Evolutionary conservation across 2,113 vertebrate species (phyloP).

Genomic region (Lynx canadensis): DNA sequence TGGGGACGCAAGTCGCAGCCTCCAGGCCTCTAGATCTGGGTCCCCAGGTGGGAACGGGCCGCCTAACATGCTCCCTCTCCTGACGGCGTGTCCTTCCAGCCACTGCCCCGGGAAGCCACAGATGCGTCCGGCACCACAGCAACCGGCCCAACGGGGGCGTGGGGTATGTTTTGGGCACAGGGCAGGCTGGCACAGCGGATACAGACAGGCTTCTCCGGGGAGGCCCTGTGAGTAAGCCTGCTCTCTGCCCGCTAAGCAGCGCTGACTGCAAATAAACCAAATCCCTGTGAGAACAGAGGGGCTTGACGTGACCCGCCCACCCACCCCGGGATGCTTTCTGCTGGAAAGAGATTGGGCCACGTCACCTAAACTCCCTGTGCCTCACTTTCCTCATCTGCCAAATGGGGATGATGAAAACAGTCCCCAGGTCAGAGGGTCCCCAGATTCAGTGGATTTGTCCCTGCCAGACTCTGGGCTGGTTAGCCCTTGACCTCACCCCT

Average conservation of each 20-base stretch:
- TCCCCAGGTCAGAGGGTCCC: neutral
- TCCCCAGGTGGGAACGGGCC: neutral
- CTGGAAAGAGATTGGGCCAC: neutral
- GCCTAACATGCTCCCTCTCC: neutral
- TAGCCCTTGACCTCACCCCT: neutral
- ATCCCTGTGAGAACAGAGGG: neutral
- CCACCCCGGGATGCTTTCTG: neutral
- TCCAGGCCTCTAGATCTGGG: neutral
- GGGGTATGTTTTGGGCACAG: fast-evolving
- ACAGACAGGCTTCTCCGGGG: neutral
- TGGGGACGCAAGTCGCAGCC: fast-evolving
- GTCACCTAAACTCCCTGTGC: neutral
- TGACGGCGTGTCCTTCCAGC: fast-evolving
- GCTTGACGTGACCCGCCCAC: neutral
- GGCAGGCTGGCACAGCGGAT: fast-evolving
- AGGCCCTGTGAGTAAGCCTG: neutral
- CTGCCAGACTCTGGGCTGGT: neutral
- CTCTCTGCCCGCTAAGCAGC: neutral
- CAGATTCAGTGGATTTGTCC: neutral
- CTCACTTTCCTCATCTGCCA: neutral
- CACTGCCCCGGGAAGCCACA: neutral
- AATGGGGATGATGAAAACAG: neutral
- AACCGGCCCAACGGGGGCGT: neutral
- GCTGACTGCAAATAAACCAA: neutral
- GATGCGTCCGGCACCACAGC: neutral